Conservation (phyloP, 2,888 invertebrate genomes). For the Limnephilus rhombicus region DNA sequence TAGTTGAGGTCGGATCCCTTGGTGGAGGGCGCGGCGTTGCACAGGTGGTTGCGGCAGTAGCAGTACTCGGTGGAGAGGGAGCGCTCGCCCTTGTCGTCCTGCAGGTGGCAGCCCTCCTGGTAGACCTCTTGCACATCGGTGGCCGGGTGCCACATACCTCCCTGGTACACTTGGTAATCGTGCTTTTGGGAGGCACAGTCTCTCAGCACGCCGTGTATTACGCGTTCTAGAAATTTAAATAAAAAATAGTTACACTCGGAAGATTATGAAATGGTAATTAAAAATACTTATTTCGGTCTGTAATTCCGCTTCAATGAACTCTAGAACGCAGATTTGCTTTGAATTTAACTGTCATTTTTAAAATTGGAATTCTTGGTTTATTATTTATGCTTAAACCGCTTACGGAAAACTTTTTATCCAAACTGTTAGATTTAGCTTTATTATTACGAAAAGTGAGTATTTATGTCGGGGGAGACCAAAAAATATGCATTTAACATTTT, state of each 20-base stretch:
- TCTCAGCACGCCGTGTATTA: conserved; percentile 71
- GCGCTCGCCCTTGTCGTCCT: conserved; percentile 81
- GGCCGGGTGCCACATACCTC: conserved; percentile 81
- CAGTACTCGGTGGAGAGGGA: conserved; percentile 83
- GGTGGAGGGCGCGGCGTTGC: conserved; percentile 79
- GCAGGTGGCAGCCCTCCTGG: conserved; percentile 82
- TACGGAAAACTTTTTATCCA: too few relatives aligned
- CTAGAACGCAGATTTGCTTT: too few relatives aligned
- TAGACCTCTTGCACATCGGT: conserved; percentile 85
- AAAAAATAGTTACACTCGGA: background rate
- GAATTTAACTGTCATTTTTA: too few relatives aligned
- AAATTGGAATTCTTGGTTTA: too few relatives aligned
- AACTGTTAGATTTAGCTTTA: too few relatives aligned
- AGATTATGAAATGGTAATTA: too few relatives aligned
- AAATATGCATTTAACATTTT: too few relatives aligned
- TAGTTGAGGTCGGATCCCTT: conserved; percentile 75
- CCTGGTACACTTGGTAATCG: conserved; percentile 77
- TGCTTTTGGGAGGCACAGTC: conserved; percentile 88
- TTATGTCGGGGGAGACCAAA: too few relatives aligned
- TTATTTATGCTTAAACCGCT: too few relatives aligned
- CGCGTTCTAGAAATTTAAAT: conserved; percentile 42
- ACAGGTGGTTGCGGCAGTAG: conserved; percentile 86
- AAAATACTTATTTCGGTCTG: too few relatives aligned
- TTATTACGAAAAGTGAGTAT: too few relatives aligned
- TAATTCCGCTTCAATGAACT: too few relatives aligned